phyloP scores from a whole-genome alignment of 2,888 invertebrate species.

The Drosophila atripex region DNA sequence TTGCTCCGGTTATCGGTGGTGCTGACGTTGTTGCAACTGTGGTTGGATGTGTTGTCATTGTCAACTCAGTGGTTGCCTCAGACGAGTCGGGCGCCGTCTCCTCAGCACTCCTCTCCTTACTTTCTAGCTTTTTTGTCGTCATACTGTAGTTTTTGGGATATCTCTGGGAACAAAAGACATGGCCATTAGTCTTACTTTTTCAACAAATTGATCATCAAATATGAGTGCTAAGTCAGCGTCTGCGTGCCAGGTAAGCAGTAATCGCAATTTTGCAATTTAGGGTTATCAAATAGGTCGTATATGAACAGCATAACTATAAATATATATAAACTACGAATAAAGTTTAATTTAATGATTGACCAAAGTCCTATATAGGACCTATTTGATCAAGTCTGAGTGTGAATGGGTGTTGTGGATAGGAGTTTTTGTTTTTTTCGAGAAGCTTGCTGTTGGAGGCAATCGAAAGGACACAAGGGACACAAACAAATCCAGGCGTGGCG shows the following conservation, averaged over 20 bases:
- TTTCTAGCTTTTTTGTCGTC: conserved; percentile 60
- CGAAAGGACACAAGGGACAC: conserved; percentile 7
- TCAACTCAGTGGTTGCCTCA: conserved; percentile 38
- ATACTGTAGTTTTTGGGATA: conserved; percentile 45
- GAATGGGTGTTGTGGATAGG: conserved; percentile 11
- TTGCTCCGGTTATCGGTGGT: conserved; percentile 42
- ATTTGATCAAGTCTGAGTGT: conserved; percentile 19
- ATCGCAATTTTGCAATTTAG: conserved; percentile 36
- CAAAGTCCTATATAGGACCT: conserved; percentile 1
- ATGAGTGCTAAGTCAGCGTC: conserved; percentile 37
- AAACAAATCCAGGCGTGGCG: conserved; percentile 17
- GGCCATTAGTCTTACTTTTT: neutral
- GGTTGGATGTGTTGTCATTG: conserved; percentile 30
- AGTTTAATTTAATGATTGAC: neutral
- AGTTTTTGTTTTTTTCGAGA: conserved; percentile 11
- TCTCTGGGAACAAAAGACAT: conserved; percentile 50
- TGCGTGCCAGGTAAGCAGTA: conserved; percentile 56
- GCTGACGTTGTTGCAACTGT: conserved; percentile 34
- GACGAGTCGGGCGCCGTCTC: conserved; percentile 41
- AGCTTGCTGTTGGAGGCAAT: conserved; percentile 33
- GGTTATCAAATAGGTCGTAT: conserved; percentile 19
- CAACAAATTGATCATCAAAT: conserved; percentile 2
- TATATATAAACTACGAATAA: too few relatives aligned
- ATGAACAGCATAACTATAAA: neutral
- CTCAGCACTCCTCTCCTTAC: conserved; percentile 49